Evolutionary conservation across 1,140 invertebrate genomes (phyloP).

Genomic region (Drosophila tropicalis): DNA sequence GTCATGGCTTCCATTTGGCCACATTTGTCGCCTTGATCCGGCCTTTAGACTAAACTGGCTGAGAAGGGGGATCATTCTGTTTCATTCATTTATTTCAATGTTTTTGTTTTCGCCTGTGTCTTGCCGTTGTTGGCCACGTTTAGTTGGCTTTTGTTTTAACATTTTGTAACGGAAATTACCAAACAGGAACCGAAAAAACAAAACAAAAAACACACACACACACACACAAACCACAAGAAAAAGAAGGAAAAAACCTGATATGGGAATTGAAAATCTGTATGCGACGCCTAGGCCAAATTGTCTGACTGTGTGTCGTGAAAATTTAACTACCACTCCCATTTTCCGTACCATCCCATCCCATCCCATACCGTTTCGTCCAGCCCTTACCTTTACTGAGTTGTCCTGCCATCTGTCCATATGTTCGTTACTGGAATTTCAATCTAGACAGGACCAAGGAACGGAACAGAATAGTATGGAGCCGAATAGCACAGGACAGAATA

Average conservation of each 20-base stretch:
- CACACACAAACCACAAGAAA: conserved; percentile 23
- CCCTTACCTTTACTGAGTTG: neutral
- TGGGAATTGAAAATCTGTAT: conserved; percentile 70
- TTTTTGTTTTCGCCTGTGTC: conserved; percentile 23
- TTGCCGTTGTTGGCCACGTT: conserved; percentile 23
- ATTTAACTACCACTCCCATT: neutral
- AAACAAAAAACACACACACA: neutral
- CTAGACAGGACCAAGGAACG: conserved; percentile 30
- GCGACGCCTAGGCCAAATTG: conserved; percentile 26
- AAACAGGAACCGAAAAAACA: conserved; percentile 37
- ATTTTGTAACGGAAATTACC: conserved; percentile 66
- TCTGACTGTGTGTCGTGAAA: conserved; percentile 22
- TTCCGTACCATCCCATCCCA: neutral
- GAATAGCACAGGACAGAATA: too few species aligned
- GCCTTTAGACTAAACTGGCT: too few species aligned
- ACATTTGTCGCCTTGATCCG: conserved; percentile 38
- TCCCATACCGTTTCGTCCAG: too few species aligned
- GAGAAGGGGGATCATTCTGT: neutral
- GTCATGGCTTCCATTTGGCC: neutral
- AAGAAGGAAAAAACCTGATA: conserved; percentile 44
- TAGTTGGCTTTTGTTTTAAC: conserved; percentile 49
- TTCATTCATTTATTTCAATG: conserved; percentile 47
- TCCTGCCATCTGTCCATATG: conserved; percentile 24
- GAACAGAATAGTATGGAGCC: neutral
- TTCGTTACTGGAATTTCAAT: conserved; percentile 45